Conservation (phyloP, 2,888 invertebrate genomes). For the Pinctada fucata region DNA sequence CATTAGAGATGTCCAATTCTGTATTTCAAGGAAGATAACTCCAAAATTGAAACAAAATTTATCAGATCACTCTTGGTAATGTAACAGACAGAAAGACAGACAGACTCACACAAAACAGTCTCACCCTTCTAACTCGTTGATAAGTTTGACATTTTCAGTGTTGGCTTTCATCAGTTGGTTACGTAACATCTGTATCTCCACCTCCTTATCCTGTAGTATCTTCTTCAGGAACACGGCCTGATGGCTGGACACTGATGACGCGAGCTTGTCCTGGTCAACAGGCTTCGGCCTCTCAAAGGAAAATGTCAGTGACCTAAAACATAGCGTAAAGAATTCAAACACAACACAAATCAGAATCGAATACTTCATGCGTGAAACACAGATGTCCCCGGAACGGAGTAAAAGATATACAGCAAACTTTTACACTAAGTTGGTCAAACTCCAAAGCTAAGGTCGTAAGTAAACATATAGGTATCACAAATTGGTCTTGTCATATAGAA, state of each 20-base stretch:
- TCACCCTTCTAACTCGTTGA: conserved; percentile 53
- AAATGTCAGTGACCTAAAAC: conserved; percentile 25
- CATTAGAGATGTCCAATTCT: too few relatives aligned
- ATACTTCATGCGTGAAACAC: not conserved
- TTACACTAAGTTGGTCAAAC: too few relatives aligned
- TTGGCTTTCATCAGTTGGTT: conserved; percentile 46
- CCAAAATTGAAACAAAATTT: too few relatives aligned
- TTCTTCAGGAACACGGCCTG: conserved; percentile 51
- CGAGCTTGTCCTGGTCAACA: conserved; percentile 32
- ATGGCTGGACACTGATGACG: conserved; percentile 45
- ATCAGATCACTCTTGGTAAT: too few relatives aligned
- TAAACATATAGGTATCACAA: too few relatives aligned
- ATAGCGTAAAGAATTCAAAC: not conserved
- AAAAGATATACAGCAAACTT: too few relatives aligned
- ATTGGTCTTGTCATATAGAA: too few relatives aligned
- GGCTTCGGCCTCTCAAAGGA: conserved; percentile 47
- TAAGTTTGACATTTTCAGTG: conserved; percentile 43
- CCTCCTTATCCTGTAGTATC: conserved; percentile 47
- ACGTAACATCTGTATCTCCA: conserved; percentile 45
- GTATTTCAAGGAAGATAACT: too few relatives aligned
- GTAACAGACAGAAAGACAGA: too few relatives aligned
- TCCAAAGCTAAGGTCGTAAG: too few relatives aligned
- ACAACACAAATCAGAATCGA: not conserved
- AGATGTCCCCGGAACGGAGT: not conserved
- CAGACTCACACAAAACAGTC: too few relatives aligned